Evolutionary conservation across 2,113 vertebrate genomes (phyloP), one percentile per base, ranked within the genome.

Genomic region (Lophius piscatorius): DNA sequence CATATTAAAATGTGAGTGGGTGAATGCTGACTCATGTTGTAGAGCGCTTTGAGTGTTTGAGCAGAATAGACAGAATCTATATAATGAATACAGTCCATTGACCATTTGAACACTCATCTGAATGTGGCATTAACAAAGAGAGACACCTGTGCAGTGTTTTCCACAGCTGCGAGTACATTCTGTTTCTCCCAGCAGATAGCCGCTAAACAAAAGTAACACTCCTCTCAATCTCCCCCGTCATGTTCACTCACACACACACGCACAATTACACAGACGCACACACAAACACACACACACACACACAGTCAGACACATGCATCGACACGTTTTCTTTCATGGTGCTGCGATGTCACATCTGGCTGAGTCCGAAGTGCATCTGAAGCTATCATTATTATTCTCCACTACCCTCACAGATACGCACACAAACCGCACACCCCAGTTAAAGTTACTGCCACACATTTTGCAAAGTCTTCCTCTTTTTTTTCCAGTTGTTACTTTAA

Each of bases 311-410:
- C n/a, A n/a, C n/a, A n/a, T n/a, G n/a, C n/a, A n/a, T n/a, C n/a
- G n/a, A n/a, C 31, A 38, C 46, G 59, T 44, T 50, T 22, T 22
- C 59, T 74, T 48, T 69, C 73, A 29, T 65, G 76, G 68, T 8
- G 60, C 39, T 29, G 51, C 76, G 62, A 78, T 65, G 76, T 80
- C 80, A 80, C 24, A 66, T 83, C 75, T 83, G 75, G 57, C 78
- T 80, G 78, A 76, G 68, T 81, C 56, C 79, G 42, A 76, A 84
- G 80, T 81, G 66, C 39, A 80, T 79, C 69, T 63, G 18, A 48
- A 57, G 72, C 55, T n/a, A n/a, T 29, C 70, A 66, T 75, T 74
- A 79, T 74, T 81, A 70, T 72, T 71, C 56, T 35, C 17, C 63
- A 21, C 49, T 21, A 11, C 81, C 33, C 47, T 5, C 48, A 17